Evolutionary conservation across 1,140 invertebrate genomes (phyloP), one percentile per base, ranked within the genome.

Genomic region (Saccostrea echinata): DNA sequence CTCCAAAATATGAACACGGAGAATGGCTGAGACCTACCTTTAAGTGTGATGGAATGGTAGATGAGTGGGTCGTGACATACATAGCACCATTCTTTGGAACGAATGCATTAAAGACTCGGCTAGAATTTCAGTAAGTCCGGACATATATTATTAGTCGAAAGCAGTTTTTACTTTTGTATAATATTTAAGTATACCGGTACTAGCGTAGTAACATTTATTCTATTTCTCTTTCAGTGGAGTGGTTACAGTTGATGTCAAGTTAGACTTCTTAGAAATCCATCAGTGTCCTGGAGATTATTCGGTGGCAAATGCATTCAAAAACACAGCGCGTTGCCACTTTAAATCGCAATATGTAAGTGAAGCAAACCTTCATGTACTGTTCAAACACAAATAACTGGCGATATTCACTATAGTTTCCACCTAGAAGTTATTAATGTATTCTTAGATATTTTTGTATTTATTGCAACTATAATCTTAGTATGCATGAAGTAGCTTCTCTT

Each of bases 11-110:
- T 91, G 93, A 95, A 83, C 93, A 99, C 94, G 98, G 98, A 12
- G 97, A 97, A 93, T 99, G 99, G 99, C 97, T 97, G 68, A 95
- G 96, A 91, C 98, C 99, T 3, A 98, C 98, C 93, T 99, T 97
- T 94, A 98, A 99, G 95, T 99, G 99, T 95, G 83, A 57, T 84
- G 83, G 55, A 35, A 27, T 55, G 55, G 52, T 84, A 13, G 97
- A 98, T 92, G 98, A 98, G 95, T 99, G 98, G 99, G 96, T 99
- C 90, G 96, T 99, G 89, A 98, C 98, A 61, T 99, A 99, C 96
- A 97, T 97, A 84, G 97, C 97, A 84, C 98, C 98, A 84, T 99
- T 99, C 96, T 99, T 99, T 95, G 98, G 98, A 85, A 98, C 97
- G 97, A 98, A 99, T 94, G 97, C 97, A 94, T 96, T 99, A 81